These are phyloP conservation scores for Gorsachius magnificus DNA, from an alignment of 2,797 vertebrate species.

Conservation along the genomic window DNA sequence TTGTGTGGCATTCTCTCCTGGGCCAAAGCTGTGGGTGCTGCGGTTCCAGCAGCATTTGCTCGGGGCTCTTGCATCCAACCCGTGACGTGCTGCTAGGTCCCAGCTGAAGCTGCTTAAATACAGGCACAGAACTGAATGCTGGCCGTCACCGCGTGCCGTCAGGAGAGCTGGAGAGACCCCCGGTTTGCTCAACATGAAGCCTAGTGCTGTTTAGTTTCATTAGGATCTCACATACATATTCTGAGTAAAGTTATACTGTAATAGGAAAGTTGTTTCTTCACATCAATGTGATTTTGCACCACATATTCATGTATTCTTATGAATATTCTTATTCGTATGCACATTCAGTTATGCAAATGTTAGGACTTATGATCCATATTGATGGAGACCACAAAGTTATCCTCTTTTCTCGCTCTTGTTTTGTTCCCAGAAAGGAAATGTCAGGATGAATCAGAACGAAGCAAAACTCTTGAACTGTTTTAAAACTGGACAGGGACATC, in stretches of 20 bases:
- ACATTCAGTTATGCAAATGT: neutral
- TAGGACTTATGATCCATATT: neutral
- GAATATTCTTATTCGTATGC: neutral
- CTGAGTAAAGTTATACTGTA: neutral
- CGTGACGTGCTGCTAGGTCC: neutral
- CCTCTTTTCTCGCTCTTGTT: neutral
- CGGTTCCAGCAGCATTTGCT: neutral
- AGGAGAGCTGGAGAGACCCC: neutral
- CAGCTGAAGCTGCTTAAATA: neutral
- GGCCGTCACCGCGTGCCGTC: neutral
- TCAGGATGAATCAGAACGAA: neutral
- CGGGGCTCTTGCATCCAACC: rapidly evolving
- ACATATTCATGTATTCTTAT: neutral
- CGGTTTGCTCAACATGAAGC: neutral
- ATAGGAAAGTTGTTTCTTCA: neutral
- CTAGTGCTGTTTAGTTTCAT: neutral
- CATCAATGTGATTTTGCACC: neutral
- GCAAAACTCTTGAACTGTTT: neutral
- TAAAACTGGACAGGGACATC: neutral
- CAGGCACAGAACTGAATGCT: neutral
- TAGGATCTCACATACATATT: neutral
- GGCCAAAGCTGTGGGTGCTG: neutral
- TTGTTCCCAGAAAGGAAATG: neutral
- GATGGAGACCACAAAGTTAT: neutral
- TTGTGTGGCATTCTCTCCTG: neutral